Conservation (phyloP, 2,113 vertebrate genomes). For the Gasterosteus nipponicus region DNA sequence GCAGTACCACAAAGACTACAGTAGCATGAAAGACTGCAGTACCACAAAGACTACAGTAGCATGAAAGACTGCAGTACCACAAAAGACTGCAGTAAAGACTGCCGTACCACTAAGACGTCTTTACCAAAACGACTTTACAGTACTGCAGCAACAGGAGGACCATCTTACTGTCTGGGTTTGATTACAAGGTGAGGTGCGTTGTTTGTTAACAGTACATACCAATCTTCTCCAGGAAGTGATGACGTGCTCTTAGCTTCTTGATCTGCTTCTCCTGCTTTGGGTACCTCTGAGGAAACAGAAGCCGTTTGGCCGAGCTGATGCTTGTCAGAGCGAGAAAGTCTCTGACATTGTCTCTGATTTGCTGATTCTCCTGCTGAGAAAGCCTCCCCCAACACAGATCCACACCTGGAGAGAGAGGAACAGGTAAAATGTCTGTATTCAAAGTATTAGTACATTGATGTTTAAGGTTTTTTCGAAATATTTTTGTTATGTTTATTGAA, state of each 20-base stretch:
- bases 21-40: not conserved
- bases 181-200: not conserved
- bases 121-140: not conserved
- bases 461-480: not conserved
- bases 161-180: not conserved
- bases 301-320: slow-evolving; percentile 56
- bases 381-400: slow-evolving; percentile 59
- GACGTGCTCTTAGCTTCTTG: slow-evolving; percentile 30
- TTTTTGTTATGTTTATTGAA: not conserved
- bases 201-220: slow-evolving; percentile 38
- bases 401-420: slow-evolving; percentile 52
- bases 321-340: slow-evolving; percentile 73
- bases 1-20: not conserved
- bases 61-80: not conserved
- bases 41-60: not conserved
- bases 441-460: not conserved
- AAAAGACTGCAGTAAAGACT: not conserved
- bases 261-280: slow-evolving; percentile 42
- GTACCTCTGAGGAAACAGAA: slow-evolving; percentile 70
- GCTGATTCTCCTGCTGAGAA: slow-evolving; percentile 61
- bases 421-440: not conserved
- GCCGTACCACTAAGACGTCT: not conserved
- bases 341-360: slow-evolving; percentile 57
- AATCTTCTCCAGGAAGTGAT: slow-evolving; percentile 67
- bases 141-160: not conserved